These are phyloP conservation scores for Pyxicephalus adspersus DNA, from an alignment of 2,113 vertebrate species.

Conservation along the genomic window DNA sequence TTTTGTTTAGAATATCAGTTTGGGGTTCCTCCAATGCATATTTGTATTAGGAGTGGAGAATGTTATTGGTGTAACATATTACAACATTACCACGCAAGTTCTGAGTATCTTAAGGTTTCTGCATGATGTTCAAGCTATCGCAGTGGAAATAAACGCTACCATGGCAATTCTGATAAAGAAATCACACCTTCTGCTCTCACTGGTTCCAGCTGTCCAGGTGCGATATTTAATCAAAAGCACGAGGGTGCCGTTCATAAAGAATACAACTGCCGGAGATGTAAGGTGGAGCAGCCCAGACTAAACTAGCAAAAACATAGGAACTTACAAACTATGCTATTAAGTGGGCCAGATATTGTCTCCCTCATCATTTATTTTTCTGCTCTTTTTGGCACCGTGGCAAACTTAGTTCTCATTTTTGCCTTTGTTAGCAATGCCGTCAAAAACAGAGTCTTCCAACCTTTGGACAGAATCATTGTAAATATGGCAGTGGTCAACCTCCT, in stretches of 20 bases:
- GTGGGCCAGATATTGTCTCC: conserved; percentile 7
- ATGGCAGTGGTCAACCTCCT: conserved; percentile 55
- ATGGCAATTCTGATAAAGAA: conserved; percentile 36
- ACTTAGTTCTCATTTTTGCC: conserved; percentile 47
- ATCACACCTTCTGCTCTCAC: conserved; percentile 7
- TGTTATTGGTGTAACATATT: background rate
- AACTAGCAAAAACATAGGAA: background rate
- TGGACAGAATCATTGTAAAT: conserved; percentile 55
- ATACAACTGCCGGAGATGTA: background rate
- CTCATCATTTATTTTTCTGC: conserved; percentile 48
- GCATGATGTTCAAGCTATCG: background rate
- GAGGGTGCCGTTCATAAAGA: background rate
- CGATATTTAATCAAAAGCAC: background rate
- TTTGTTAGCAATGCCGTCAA: conserved; percentile 46
- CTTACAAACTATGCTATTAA: background rate
- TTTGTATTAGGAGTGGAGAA: background rate
- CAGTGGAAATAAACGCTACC: conserved; percentile 47
- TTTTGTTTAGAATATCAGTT: no score
- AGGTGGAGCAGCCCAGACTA: background rate
- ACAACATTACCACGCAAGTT: background rate
- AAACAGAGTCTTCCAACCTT: conserved; percentile 48
- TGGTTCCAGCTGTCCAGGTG: background rate
- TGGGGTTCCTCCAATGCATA: background rate
- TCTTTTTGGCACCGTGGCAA: conserved; percentile 41
- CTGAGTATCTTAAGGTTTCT: conserved; percentile 13